phyloP scores from a whole-genome alignment of 2,113 vertebrate genomes.

The Promerops cafer region DNA sequence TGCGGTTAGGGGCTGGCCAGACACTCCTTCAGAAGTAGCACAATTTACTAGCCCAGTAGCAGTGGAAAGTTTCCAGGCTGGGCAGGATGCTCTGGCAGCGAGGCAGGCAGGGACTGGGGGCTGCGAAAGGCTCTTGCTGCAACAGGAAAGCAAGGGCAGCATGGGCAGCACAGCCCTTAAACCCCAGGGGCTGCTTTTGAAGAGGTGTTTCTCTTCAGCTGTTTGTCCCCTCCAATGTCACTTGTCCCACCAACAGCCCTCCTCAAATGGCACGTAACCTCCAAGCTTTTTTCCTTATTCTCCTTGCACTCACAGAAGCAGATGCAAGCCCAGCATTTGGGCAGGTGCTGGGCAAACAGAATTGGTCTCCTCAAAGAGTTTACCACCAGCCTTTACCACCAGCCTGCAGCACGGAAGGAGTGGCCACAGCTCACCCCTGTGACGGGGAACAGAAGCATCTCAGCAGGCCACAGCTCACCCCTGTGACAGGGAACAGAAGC shows the following conservation, averaged over 20 bases:
- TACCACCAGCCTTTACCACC: background rate
- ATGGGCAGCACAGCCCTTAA: background rate
- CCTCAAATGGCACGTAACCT: fast-evolving
- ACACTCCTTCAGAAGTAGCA: background rate
- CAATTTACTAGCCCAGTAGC: background rate
- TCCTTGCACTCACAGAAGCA: fast-evolving
- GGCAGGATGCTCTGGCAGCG: background rate
- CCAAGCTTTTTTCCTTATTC: background rate
- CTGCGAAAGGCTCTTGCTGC: background rate
- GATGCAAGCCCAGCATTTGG: background rate
- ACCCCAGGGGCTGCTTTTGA: background rate
- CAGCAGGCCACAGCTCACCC: background rate
- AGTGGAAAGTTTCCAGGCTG: background rate
- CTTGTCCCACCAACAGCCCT: background rate
- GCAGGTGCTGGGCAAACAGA: background rate
- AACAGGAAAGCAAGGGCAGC: background rate
- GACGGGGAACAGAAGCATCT: background rate
- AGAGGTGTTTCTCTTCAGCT: background rate
- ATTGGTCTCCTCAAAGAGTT: background rate
- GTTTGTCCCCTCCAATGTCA: background rate
- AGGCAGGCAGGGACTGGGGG: fast-evolving
- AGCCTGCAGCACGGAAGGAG: background rate
- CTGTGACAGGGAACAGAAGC: background rate
- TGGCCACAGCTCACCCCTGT: background rate
- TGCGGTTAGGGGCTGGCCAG: background rate